Base-by-base conservation (phyloP, 2,797 vertebrate genomes). In the Epinephelus awoara region DNA sequence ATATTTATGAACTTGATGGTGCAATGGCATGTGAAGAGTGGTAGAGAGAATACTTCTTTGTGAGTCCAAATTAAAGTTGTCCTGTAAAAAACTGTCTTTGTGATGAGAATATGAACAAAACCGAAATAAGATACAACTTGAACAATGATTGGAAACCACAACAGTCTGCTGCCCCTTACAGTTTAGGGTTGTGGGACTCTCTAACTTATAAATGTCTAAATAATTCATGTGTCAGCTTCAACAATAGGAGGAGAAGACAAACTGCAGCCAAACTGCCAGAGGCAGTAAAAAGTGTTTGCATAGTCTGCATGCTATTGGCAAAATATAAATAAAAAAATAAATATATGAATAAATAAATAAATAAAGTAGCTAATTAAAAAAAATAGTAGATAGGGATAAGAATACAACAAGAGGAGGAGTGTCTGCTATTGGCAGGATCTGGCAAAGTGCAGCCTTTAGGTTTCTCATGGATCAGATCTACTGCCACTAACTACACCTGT, bases 231-330 rank as follows among this genome's bases (percentile, higher is more conserved):
- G 42, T 62, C 21, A 72, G 63, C 67, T 80, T 66, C 44, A 54
- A 83, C 40, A 87, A 74, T 76, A 52, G 58, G 50, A 14, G 77
- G 79, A 69, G 58, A 54, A 69, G 52, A 74, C 67, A 82, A 80
- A 85, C 68, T 64, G 58, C 65, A 82, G 67, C 47, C 74, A 78
- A 83, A 84, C 29, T 67, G 78, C 80, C 77, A 54, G 64, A 68
- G 85, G 89, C 82, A 69, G 49, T 67, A 70, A 74, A 82, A 86
- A 82, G 47, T 88, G 81, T 93, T 89, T 90, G 77, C 78, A 75
- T 73, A 79, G 80, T 70, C 62, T 91, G 56, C 66, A 40, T 65
- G 70, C 70, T 79, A 42, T 69, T 68, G 12, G 58, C 64, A 56
- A 82, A 85, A 72, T 75, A 69, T 72, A 70, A 87, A 83, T 79